Base-by-base conservation (phyloP, 2,113 vertebrate genomes). In the Anoplopoma fimbria region DNA sequence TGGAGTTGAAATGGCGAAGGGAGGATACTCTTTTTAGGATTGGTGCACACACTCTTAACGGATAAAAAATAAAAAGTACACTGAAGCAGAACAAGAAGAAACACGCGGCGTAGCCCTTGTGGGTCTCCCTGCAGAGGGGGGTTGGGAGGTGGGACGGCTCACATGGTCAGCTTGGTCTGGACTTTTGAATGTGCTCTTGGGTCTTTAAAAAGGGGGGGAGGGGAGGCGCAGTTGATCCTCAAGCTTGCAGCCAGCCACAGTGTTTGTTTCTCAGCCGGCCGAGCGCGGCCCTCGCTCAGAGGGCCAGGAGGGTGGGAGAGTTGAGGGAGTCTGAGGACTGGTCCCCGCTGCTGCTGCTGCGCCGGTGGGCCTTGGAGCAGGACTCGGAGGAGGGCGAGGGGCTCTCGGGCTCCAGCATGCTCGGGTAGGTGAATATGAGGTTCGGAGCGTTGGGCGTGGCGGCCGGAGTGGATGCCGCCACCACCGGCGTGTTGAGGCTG, bases 251-350 rank as follows among this genome's bases (percentile, higher is more conserved):
- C 79, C 83, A 60, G 49, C 91, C 92, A 87, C 90, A 92, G 90
- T 91, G 89, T 90, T 90, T 33, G 72, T 89, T 84, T 77, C 57
- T 69, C 83, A 58, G 77, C 76, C 0, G 51, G 33, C 73, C 42
- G 60, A 47, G 67, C n/a, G 0, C 4, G 14, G 40, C 31, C 55
- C 72, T 31, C 9, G 65, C 89, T 98, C 97, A 99, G 95, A 99
- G 97, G 0, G 99, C 98, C 95, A 99, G 95, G 77, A 99, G 95
- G 69, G 99, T 99, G 25, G 99, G 98, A 25, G 98, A 99, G 97
- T 99, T 99, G 95, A 99, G 98, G 91, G 98, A 99, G 96, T 99
- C 99, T 21, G 98, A 99, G 1, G 98, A 99, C 92, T 99, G 99
- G 93, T 99, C 99, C 34, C 99, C 99, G 0, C 99, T 99, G 97